These are phyloP conservation scores for Terrapene triunguis DNA, from an alignment of 2,113 vertebrate species.

Conservation along the genomic window DNA sequence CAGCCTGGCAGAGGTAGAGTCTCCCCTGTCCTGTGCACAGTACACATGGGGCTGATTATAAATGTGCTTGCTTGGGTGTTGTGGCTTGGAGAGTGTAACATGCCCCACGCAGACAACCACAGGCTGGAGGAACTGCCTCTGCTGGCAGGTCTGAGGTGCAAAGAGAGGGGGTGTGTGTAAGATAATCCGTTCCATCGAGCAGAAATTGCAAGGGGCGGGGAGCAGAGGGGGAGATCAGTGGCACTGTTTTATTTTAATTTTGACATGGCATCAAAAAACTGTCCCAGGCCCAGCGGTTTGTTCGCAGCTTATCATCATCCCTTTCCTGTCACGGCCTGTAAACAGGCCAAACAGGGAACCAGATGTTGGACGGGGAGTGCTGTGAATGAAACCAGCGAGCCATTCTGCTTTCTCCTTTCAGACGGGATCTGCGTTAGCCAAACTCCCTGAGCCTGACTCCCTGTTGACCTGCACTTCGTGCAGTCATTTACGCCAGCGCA, in stretches of 20 bases:
- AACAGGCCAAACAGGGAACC: not conserved
- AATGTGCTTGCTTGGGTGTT: rapidly evolving
- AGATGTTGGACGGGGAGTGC: not conserved
- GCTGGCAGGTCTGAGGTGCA: not conserved
- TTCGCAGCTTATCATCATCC: not conserved
- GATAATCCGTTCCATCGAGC: not conserved
- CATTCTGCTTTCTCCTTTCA: not conserved
- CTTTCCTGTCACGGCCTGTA: not conserved
- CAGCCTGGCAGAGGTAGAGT: not conserved
- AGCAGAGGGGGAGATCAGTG: not conserved
- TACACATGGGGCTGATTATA: rapidly evolving
- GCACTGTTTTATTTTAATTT: not conserved
- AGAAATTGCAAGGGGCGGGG: not conserved
- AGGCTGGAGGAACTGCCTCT: not conserved
- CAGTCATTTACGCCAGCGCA: not conserved
- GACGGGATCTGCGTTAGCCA: not conserved
- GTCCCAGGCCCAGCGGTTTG: not conserved
- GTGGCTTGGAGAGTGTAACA: rapidly evolving
- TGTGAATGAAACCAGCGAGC: not conserved
- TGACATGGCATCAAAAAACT: rapidly evolving
- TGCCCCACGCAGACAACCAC: rapidly evolving
- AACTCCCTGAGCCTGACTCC: not conserved
- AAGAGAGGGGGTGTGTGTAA: not conserved
- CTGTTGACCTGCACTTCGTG: not conserved
- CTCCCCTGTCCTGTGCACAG: rapidly evolving